Evolutionary conservation across 2,888 invertebrate genomes (phyloP), one percentile per base, ranked within the genome.

Genomic region (Serripes groenlandicus): DNA sequence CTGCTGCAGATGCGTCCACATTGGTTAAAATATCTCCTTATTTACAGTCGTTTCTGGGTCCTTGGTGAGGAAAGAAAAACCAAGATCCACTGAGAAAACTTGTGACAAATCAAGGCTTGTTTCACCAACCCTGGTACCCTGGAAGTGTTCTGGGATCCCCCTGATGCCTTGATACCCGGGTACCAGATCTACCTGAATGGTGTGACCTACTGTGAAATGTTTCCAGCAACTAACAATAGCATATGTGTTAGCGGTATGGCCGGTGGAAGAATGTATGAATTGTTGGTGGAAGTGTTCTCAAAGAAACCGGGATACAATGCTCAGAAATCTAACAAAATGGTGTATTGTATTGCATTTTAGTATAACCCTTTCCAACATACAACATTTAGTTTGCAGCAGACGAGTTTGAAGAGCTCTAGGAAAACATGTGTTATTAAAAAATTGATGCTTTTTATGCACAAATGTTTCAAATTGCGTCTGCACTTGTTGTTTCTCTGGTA

Each of bases 171-270:
- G 9, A 88, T 94, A 69, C 89, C 87, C 58, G 93, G 93, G n/a
- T 94, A 94, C 78, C 91, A 93, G 93, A 81, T 95, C 32, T 93
- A 90, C 78, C 87, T 95, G 86, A 94, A 95, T 86, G 94, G 92
- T 28, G 91, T 95, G 42, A 89, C 91, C 28, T 94, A 94, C 88
- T 92, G 93, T 81, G 91, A 90, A 56, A 90, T 92, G 90, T 93
- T 94, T 75, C 93, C 93, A 2, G 86, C 91, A 7, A 81, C 76
- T 52, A 91, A 92, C 87, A 92, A 91, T 78, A 91, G 92, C 71
- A 86, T 94, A 60, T 90, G 89, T 77, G 87, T 94, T n/a, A 91
- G 92, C 34, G 94, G 94, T 4, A 87, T 95, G 85, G 94, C 94
- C 5, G 94, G 94, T 5, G 93, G 93, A 26, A 88, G 92, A 32